These are phyloP conservation scores for Hipposideros larvatus DNA, from an alignment of 2,797 vertebrate genomes.

Conservation along the genomic window DNA sequence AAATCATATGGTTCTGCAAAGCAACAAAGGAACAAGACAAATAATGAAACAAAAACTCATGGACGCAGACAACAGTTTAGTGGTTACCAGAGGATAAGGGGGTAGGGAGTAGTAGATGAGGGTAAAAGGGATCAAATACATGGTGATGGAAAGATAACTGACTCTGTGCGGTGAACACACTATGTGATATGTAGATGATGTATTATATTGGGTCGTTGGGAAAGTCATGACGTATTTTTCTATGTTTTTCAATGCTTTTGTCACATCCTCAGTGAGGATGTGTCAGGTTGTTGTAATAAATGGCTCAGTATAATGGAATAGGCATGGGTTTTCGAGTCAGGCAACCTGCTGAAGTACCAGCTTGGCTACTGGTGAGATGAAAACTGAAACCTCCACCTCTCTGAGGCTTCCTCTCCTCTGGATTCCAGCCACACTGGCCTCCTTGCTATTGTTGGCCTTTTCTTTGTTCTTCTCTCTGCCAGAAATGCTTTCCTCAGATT, in stretches of 20 bases:
- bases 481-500: constrained; percentile 1
- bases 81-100: too few species aligned
- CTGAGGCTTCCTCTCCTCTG: not conserved
- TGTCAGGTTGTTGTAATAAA: not conserved
- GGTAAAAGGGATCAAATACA: too few species aligned
- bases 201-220: not conserved
- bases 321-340: not conserved
- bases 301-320: not conserved
- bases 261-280: not conserved
- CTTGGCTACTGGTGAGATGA: not conserved
- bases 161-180: too few species aligned
- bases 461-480: not conserved
- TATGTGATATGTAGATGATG: too few species aligned
- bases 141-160: too few species aligned
- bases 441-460: not conserved
- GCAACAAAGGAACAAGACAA: too few species aligned
- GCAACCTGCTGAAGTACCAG: not conserved
- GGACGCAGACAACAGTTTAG: too few species aligned
- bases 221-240: too few species aligned
- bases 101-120: too few species aligned
- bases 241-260: constrained; percentile 6
- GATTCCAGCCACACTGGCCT: not conserved
- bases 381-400: not conserved
- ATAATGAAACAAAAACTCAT: too few species aligned
- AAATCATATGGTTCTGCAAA: too few species aligned